Evolutionary conservation across 2,888 invertebrate species (phyloP), one percentile per base, ranked within the genome.

Genomic region (Acleris holmiana): DNA sequence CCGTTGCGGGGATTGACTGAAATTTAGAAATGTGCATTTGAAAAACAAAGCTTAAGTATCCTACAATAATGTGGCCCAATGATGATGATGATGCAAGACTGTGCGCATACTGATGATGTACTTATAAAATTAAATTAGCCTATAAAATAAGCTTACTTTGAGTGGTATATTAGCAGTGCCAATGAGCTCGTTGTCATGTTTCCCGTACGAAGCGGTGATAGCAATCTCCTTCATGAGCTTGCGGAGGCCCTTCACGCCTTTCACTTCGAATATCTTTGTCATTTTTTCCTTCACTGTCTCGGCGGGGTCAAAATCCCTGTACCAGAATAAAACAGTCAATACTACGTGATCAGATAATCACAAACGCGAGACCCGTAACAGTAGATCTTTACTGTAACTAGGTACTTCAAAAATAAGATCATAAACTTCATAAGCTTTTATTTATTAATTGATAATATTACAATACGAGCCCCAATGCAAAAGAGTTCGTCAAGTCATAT

Each of bases 121-220:
- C 8, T 29, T 29, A 29, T 29, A 7, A 13, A 29, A 29, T 29
- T 10, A 29, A 29, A 1, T 10, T 8, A 29, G 29, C 29, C 29
- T 13, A 13, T 2, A 35, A 35, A 13, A 13, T 35, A 35, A 35
- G 13, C 85, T 89, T 89, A 98, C 97, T 89, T 96, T 97, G 4
- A 99, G 90, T 15, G 96, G 95, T 77, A 99, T 95, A 80, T 95
- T 95, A 49, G 98, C 95, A 67, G 95, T 96, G 1, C 99, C 99
- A 67, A 99, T 97, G 64, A 99, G 95, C 88, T 99, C 99, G 82
- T 99, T 99, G 73, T 98, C 96, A 86, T 96, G 98, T 93, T 96
- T 98, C 70, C 99, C 96, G 0, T 98, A 98, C 0, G 98, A 98
- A 50, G 99, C 99, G 0, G 99, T 98, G 17, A 99, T 95, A 0